phyloP scores from a whole-genome alignment of 1,140 invertebrate species.

The Amphibalanus amphitrite region DNA sequence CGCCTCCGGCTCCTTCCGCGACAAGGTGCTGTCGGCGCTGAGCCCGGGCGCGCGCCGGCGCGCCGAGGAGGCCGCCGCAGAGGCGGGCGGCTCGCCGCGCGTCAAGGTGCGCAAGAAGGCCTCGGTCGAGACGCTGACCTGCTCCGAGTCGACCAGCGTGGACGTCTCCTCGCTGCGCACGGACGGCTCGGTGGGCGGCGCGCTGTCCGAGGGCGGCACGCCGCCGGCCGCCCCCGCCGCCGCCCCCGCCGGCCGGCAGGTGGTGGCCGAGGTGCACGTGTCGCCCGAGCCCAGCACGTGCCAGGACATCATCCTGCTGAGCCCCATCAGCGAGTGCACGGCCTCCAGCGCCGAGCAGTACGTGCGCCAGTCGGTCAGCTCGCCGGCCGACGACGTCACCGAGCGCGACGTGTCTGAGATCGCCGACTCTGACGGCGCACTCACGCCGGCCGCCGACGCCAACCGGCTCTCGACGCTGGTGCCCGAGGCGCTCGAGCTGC shows the following conservation, averaged over 20 bases:
- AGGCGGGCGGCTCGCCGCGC: background rate
- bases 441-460: background rate
- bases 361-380: background rate
- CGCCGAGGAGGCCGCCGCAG: background rate
- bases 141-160: background rate
- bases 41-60: constrained; percentile 2
- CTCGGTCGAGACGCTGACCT: constrained; percentile 3
- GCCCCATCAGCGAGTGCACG: background rate
- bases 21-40: constrained; percentile 21
- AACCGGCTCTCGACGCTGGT: background rate
- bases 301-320: constrained; percentile 1
- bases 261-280: background rate
- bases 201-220: background rate
- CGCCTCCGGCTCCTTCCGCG: constrained; percentile 18
- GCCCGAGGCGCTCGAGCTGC: background rate
- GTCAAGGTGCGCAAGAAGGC: background rate
- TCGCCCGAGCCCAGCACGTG: background rate
- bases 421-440: background rate
- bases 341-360: background rate
- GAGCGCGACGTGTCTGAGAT: background rate
- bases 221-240: too few species aligned
- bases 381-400: background rate
- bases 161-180: background rate
- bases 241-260: background rate
- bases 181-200: background rate